Conservation (phyloP, 2,113 vertebrate species). For the Petrocephalus zakoni region DNA sequence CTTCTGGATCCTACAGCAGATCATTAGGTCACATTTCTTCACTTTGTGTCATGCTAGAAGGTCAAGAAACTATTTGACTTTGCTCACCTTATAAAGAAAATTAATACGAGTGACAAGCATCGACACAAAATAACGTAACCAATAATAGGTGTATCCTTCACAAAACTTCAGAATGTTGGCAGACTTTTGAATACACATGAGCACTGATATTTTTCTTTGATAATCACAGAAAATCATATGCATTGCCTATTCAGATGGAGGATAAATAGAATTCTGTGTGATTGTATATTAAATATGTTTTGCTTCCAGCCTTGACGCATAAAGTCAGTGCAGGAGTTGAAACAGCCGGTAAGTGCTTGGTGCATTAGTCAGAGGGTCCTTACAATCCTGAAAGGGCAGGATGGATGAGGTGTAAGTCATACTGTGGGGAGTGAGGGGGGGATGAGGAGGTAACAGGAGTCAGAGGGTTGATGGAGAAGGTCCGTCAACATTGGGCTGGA, state of each 20-base stretch:
- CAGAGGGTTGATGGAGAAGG: background rate
- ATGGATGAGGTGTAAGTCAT: background rate
- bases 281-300: conserved; percentile 3
- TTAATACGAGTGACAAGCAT: background rate
- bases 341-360: background rate
- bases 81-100: background rate
- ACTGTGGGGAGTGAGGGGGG: background rate
- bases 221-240: background rate
- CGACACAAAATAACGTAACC: background rate
- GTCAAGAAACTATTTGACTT: background rate
- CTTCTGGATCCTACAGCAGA: background rate
- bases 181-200: background rate
- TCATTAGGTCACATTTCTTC: background rate
- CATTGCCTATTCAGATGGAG: background rate
- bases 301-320: background rate
- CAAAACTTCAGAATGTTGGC: background rate
- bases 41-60: background rate
- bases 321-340: background rate
- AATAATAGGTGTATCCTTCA: background rate
- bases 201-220: background rate
- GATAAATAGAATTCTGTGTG: background rate
- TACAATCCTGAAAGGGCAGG: background rate
- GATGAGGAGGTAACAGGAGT: background rate
- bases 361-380: background rate
- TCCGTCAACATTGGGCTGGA: background rate